phyloP scores from a whole-genome alignment of 2,888 invertebrate species.

The Pristionchus arcanus region DNA sequence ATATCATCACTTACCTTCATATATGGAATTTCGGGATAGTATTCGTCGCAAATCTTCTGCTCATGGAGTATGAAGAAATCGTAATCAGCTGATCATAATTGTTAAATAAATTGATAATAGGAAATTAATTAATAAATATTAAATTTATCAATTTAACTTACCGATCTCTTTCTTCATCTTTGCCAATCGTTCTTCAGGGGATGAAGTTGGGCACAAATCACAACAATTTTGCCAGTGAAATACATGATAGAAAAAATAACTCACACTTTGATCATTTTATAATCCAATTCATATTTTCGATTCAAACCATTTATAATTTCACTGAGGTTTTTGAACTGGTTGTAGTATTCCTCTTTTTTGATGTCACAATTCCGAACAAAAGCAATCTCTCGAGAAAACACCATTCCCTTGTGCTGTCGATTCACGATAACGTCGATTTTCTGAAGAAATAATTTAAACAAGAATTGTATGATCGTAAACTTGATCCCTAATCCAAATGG shows the following conservation, averaged over 20 bases:
- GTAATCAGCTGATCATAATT: not conserved
- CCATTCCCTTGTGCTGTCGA: not conserved
- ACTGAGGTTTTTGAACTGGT: not conserved
- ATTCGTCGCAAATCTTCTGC: not conserved
- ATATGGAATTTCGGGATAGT: not conserved
- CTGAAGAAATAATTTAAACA: not conserved
- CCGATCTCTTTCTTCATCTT: not conserved
- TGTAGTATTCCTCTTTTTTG: not conserved
- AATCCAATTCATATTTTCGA: not conserved
- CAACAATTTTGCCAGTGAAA: not conserved
- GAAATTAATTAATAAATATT: not conserved
- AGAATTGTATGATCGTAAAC: not conserved
- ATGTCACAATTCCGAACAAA: not conserved
- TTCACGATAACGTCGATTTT: not conserved
- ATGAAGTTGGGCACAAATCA: not conserved
- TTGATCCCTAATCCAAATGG: not conserved
- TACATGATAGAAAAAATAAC: not conserved
- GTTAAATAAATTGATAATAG: not conserved
- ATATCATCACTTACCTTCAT: not conserved
- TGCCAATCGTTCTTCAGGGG: not conserved
- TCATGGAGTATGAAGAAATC: constrained; percentile 5
- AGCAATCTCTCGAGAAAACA: not conserved
- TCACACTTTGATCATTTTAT: not conserved
- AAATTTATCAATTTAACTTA: not conserved
- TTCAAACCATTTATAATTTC: not conserved